Conservation (phyloP, 1,140 invertebrate genomes). For the Neodiprion pinetum region DNA sequence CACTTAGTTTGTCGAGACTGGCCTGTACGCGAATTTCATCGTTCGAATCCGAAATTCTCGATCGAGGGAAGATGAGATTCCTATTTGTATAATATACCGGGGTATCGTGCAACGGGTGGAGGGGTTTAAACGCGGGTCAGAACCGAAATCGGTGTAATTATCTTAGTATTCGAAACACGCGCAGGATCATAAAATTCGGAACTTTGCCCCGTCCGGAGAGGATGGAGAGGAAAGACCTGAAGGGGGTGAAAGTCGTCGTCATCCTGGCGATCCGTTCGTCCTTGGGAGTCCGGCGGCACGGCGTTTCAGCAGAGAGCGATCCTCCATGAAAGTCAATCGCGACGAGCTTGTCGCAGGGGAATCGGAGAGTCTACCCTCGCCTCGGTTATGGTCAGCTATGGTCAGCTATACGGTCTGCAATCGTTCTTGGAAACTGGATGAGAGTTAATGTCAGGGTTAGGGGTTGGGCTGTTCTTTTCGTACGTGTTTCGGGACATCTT, state of each 20-base stretch:
- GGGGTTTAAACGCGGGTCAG: not conserved
- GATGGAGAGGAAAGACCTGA: not conserved
- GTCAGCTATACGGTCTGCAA: not conserved
- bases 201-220: not conserved
- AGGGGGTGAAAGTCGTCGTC: not conserved
- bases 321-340: slow-evolving; percentile 4
- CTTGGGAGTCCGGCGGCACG: not conserved
- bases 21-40: too few relatives aligned
- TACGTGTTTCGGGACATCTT: not conserved
- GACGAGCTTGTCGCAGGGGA: not conserved
- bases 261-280: not conserved
- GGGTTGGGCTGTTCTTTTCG: not conserved
- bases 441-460: not conserved
- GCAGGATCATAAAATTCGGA: slow-evolving; percentile 5
- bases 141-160: not conserved
- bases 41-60: too few relatives aligned
- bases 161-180: not conserved
- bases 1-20: too few relatives aligned
- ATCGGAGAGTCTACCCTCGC: not conserved
- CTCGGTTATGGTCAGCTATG: not conserved
- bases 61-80: too few relatives aligned
- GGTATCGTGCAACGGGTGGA: too few relatives aligned
- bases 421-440: slow-evolving; percentile 3
- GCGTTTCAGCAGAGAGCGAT: not conserved
- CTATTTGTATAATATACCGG: too few relatives aligned